Base-by-base conservation (phyloP, 2,888 invertebrate species). In the Cactoblastis cactorum region DNA sequence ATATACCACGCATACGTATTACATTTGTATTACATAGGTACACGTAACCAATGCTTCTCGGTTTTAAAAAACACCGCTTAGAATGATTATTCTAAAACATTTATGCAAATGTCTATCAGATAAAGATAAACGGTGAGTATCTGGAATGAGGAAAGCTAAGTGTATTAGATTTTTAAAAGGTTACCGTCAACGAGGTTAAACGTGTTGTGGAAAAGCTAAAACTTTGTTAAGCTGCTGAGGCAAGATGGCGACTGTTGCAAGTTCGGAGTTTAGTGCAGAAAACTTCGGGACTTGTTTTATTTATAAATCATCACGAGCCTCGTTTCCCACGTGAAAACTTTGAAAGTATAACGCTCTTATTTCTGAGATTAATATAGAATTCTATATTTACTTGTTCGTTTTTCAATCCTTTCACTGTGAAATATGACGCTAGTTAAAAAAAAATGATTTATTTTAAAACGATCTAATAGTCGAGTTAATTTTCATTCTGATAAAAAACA, bases 131-230 rank as follows among this genome's bases (percentile, higher is more conserved):
- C 3, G 4, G 9, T 3, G 22, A 22, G 11, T 8, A 11, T 12
- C 33, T 12, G 12, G n/a, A 12, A n/a, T 17, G 17, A n/a, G 17
- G 35, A 8, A 33, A 24, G 12, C 22, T 38, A 50, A 39, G 39
- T 37, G 17, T 53, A 28, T 3, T 43, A 8, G 24, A 28, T 43
- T 17, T 41, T 24, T 35, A 52, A 49, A 53, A 49, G 37, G 50
- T 51, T 47, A 47, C 28, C 35, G 18, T 8, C 28, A 57, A 58
- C 41, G 15, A 55, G 48, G 48, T 51, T 56, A 43, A 41, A 54
- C 49, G 50, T 56, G 52, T 47, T 18, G 35, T 35, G 14, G 55
- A 24, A 58, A 37, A 54, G 50, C 48, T 52, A 37, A 51, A 55
- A 58, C 49, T 53, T 35, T 34, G 41, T 55, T 46, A 12, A 38